Conservation (phyloP, 2,113 vertebrate species). For the Pluvianellus socialis region DNA sequence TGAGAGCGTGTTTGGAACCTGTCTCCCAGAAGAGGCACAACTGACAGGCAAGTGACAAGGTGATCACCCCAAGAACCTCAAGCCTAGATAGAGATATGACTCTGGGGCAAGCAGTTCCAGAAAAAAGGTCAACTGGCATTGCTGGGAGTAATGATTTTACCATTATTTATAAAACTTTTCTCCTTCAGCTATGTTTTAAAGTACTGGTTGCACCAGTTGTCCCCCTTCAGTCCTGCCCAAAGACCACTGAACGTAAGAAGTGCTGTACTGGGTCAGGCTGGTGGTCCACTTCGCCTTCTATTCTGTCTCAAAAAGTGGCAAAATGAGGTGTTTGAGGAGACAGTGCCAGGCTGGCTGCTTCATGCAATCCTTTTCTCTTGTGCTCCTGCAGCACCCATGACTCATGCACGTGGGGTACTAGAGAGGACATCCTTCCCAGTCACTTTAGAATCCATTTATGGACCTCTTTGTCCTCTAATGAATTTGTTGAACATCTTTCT, state of each 20-base stretch:
- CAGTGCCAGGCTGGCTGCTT: neutral
- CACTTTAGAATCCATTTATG: neutral
- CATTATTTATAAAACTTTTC: neutral
- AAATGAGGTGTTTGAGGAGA: neutral
- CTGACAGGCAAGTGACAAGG: neutral
- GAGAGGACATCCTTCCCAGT: neutral
- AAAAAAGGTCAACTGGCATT: neutral
- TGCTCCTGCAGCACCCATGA: neutral
- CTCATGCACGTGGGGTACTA: neutral
- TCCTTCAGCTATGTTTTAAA: neutral
- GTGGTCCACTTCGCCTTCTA: neutral
- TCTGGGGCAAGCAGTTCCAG: neutral
- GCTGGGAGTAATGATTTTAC: neutral
- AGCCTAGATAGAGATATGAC: neutral
- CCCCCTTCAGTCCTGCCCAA: neutral
- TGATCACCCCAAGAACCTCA: neutral
- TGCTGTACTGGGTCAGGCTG: neutral
- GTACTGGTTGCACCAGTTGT: neutral
- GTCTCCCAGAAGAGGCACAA: neutral
- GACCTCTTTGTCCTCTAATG: neutral
- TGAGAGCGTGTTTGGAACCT: neutral
- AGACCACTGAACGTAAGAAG: neutral
- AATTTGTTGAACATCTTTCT: neutral
- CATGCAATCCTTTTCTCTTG: neutral
- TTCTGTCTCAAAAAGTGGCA: neutral